Evolutionary conservation across 2,113 vertebrate species (phyloP).

Genomic region (Nyctereutes procyonoides): DNA sequence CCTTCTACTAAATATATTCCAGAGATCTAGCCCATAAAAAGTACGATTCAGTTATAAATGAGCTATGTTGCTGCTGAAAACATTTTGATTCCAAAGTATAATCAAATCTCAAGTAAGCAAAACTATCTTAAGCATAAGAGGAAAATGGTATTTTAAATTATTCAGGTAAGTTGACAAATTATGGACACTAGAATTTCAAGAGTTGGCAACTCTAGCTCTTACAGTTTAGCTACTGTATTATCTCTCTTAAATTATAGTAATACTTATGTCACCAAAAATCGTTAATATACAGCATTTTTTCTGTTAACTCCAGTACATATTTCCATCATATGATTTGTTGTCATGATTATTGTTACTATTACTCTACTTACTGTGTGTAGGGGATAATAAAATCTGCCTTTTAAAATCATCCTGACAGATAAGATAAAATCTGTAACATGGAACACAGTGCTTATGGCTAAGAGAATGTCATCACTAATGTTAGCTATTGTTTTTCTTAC

Average conservation of each 20-base stretch:
- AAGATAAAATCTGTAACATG: background rate
- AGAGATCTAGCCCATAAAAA: background rate
- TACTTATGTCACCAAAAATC: constrained; percentile 9
- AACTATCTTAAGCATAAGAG: background rate
- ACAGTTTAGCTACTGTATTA: background rate
- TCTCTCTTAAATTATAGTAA: background rate
- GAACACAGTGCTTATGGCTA: background rate
- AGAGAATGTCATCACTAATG: background rate
- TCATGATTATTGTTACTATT: background rate
- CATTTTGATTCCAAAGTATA: constrained; percentile 28
- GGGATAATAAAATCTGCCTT: background rate
- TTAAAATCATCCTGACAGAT: background rate
- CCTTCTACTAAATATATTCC: background rate
- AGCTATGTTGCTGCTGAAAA: background rate
- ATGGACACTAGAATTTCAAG: background rate
- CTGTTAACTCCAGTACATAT: background rate
- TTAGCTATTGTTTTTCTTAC: constrained; percentile 9
- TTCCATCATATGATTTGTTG: background rate
- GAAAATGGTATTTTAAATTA: constrained; percentile 51
- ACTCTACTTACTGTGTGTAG: background rate
- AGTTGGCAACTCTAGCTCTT: background rate
- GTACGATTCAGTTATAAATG: background rate
- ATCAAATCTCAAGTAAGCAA: constrained; percentile 21
- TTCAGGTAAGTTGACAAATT: constrained; percentile 8
- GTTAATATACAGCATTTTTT: constrained; percentile 17